These are phyloP conservation scores for Crenichthys baileyi DNA, from an alignment of 2,797 vertebrate species.

Conservation along the genomic window DNA sequence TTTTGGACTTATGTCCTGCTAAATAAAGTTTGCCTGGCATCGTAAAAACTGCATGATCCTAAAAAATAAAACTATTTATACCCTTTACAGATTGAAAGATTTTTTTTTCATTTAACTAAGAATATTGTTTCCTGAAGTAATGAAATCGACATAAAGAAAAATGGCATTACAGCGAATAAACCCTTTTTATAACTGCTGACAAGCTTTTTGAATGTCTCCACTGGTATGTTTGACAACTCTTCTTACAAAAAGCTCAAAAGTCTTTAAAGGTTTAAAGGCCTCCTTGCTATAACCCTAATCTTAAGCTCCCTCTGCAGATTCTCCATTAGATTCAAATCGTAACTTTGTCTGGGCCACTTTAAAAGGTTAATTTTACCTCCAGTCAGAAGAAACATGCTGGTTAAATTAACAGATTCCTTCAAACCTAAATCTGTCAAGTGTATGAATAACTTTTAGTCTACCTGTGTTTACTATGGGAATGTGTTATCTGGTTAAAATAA, in stretches of 20 bases:
- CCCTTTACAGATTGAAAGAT: background rate
- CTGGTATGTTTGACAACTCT: background rate
- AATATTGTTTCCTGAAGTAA: background rate
- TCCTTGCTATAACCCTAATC: background rate
- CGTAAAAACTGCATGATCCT: background rate
- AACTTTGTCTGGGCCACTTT: background rate
- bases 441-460: too few relatives aligned
- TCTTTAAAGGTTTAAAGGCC: background rate
- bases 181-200: background rate
- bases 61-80: background rate
- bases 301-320: background rate
- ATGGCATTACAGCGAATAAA: background rate
- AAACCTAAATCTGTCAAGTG: too few relatives aligned
- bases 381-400: too few relatives aligned
- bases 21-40: background rate
- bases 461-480: background rate
- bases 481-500: background rate
- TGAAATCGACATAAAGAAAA: background rate
- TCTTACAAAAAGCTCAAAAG: background rate
- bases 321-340: background rate
- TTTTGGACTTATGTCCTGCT: too few relatives aligned
- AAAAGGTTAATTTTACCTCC: too few relatives aligned
- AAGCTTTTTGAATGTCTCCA: background rate
- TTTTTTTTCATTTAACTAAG: too few relatives aligned
- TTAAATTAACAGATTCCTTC: too few relatives aligned